Evolutionary conservation across 2,113 vertebrate genomes (phyloP).

Genomic region (Megalops atlanticus): DNA sequence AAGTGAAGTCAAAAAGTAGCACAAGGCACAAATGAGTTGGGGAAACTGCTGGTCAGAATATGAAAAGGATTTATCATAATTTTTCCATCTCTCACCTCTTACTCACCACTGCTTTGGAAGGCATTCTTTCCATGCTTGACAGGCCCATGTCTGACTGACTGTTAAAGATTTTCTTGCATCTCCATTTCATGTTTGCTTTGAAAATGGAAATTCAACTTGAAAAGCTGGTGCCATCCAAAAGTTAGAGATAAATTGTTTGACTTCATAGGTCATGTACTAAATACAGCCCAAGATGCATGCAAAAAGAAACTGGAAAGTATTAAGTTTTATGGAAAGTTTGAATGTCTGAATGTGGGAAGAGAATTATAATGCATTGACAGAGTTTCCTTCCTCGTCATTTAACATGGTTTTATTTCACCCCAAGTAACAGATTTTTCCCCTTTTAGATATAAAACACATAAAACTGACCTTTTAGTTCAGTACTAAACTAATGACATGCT

Average conservation of each 20-base stretch:
- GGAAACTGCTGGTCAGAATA: background rate
- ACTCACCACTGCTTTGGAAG: too few species aligned
- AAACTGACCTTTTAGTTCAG: too few species aligned
- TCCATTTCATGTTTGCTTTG: background rate
- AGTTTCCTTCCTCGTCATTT: too few species aligned
- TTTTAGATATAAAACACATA: too few species aligned
- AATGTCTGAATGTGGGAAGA: background rate
- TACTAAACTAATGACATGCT: too few species aligned
- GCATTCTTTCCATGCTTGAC: too few species aligned
- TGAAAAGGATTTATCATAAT: background rate
- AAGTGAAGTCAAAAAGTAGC: too few species aligned
- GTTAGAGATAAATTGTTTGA: background rate
- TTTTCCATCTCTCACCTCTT: background rate
- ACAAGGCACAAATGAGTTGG: background rate
- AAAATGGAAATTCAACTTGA: background rate
- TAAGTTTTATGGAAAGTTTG: constrained; percentile 7
- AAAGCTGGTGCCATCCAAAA: background rate
- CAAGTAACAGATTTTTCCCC: too few species aligned
- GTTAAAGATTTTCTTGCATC: too few species aligned
- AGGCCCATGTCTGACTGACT: too few species aligned
- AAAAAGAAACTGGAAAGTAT: constrained; percentile 1
- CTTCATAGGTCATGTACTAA: background rate
- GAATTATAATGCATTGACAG: too few species aligned
- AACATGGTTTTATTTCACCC: too few species aligned
- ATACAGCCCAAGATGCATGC: background rate